Conservation (phyloP, 2,888 invertebrate species). For the Melangyna quadrimaculata region DNA sequence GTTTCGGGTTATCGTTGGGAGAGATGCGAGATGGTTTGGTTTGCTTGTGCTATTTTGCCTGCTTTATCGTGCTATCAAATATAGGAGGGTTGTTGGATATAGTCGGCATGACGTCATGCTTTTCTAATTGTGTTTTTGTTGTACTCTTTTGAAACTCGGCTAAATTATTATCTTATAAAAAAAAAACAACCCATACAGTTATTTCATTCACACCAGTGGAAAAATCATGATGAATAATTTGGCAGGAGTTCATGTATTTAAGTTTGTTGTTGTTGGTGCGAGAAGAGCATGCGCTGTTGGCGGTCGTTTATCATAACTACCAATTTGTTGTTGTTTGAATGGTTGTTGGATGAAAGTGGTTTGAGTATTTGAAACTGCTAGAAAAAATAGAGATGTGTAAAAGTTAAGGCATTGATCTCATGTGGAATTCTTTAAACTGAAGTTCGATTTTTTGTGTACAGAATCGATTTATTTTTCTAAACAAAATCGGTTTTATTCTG, state of each 20-base stretch:
- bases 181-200: constrained; percentile 1
- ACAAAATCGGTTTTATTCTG: too few species aligned
- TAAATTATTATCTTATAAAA: constrained; percentile 3
- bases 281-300: background rate
- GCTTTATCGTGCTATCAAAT: constrained; percentile 8
- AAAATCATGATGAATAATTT: background rate
- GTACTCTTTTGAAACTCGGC: constrained; percentile 23
- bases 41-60: constrained; percentile 3
- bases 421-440: too few species aligned
- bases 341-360: background rate
- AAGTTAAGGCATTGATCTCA: too few species aligned
- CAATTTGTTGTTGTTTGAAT: background rate
- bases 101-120: constrained; percentile 57
- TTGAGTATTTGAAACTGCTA: background rate
- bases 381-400: background rate
- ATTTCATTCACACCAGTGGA: constrained; percentile 11
- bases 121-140: constrained; percentile 61
- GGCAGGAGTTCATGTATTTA: background rate
- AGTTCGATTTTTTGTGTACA: too few species aligned
- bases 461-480: too few species aligned
- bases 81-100: constrained; percentile 3
- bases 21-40: constrained; percentile 2
- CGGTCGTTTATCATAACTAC: background rate
- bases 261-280: background rate
- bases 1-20: background rate